A percentile compares a stretch with the other conserved stretches of the same genome.
phyloP scores from a whole-genome alignment of 2,888 invertebrate genomes.

The Aspidiotus destructor region DNA sequence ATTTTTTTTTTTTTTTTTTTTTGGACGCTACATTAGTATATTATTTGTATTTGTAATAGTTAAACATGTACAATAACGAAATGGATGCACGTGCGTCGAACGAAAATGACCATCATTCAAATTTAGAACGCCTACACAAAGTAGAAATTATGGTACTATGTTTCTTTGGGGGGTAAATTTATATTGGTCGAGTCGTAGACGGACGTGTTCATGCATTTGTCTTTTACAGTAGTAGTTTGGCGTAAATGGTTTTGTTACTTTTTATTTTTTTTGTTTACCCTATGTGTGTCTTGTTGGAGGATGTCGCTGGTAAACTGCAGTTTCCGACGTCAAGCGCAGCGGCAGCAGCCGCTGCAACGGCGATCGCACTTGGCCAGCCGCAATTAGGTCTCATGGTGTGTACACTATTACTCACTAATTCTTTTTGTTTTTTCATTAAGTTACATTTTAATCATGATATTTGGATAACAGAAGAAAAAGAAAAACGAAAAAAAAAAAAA shows the following conservation, averaged over 20 bases:
- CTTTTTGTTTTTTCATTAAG: constrained; percentile 1
- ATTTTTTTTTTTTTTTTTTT: no score
- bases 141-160: no score
- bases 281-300: constrained; percentile 37
- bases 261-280: constrained; percentile 29
- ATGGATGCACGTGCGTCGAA: no score
- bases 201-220: background rate
- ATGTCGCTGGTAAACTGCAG: constrained; percentile 52
- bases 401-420: constrained; percentile 32
- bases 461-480: constrained; percentile 1
- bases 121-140: no score
- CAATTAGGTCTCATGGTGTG: constrained; percentile 46
- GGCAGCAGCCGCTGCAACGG: constrained; percentile 40
- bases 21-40: no score
- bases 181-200: background rate
- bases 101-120: no score
- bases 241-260: constrained; percentile 28
- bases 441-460: constrained; percentile 2
- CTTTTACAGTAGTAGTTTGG: constrained; percentile 32
- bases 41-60: no score
- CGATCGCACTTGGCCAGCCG: constrained; percentile 50
- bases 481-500: background rate
- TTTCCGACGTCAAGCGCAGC: constrained; percentile 43
- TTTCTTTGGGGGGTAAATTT: no score
- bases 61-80: no score